Base-by-base conservation (phyloP, 2,888 invertebrate genomes). In the Willowsia nigromaculata region DNA sequence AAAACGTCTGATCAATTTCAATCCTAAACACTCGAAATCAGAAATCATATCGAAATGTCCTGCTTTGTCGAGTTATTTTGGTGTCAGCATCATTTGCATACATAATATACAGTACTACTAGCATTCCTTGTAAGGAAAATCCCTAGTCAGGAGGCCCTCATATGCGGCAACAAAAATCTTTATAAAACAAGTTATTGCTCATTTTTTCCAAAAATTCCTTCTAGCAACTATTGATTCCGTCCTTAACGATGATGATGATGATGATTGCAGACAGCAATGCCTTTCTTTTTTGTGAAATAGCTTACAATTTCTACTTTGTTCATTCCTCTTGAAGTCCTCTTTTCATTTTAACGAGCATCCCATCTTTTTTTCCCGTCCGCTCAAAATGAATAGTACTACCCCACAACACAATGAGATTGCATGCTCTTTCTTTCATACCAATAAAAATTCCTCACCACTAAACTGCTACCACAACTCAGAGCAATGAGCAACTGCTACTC, bases 381-480 rank as follows among this genome's bases (percentile, higher is more conserved):
- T 27, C 62, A 27, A 62, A 62, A 56, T 22, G 18, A 56, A 56
- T 13, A 56, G n/a, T 62, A 4, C 62, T 62, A 9, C 18, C 62
- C 27, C 71, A 40, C 40, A 40, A 13, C 74, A 47, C 40, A 71
- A 71, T 71, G 11, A 11, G 6, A 40, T 40, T 25, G 9, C 74
- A 25, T 30, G 1, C 30, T 74, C 27, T 22, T 47, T 15, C 18
- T 18, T 25, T 27, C 74, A 13, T 74, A 27, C 74, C 47, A 74
- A 74, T 74, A 74, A 74, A 74, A 74, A 74, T 47, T 74, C 74
- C 74, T 47, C 27, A n/a, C 74, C 13, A 74, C 47, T 71, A 27
- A 9, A 25, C 74, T 43, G 30, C 33, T 13, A 37, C 15, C 40
- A 22, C 6, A 5, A 37, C 37, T 65, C 25, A 7, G 4, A 65